Conservation (phyloP, 2,888 invertebrate genomes). For the Apamea monoglypha region DNA sequence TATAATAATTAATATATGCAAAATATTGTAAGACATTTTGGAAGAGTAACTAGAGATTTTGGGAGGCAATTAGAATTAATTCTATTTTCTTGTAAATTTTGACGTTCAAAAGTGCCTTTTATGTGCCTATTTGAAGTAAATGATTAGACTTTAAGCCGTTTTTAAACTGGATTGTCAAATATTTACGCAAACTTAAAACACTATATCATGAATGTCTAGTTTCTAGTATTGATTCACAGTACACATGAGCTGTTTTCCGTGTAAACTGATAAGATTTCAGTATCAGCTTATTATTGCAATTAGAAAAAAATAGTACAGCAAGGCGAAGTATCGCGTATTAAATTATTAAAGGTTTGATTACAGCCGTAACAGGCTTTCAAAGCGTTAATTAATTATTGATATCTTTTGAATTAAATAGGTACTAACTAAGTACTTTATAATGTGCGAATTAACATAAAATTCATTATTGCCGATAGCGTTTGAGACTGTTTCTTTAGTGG, state of each 20-base stretch:
- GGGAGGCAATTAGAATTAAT: neutral
- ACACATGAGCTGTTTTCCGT: slow-evolving; percentile 7
- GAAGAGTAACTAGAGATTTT: neutral
- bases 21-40: neutral
- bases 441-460: slow-evolving; percentile 32
- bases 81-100: too few species aligned
- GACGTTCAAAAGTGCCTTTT: too few species aligned
- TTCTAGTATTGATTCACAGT: neutral
- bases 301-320: slow-evolving; percentile 8
- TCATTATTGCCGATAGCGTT: slow-evolving; percentile 1
- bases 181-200: neutral
- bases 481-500: slow-evolving; percentile 1
- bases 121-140: neutral
- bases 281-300: slow-evolving; percentile 5
- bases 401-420: slow-evolving; percentile 13
- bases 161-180: slow-evolving; percentile 1
- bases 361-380: neutral
- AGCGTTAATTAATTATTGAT: slow-evolving; percentile 25
- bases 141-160: neutral
- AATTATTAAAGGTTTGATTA: slow-evolving; percentile 21
- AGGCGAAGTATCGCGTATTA: neutral
- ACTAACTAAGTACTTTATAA: slow-evolving; percentile 16
- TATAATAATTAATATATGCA: neutral
- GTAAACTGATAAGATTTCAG: slow-evolving; percentile 22
- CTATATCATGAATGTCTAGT: neutral